Evolutionary conservation across 2,888 invertebrate species (phyloP).

Genomic region (Netelia virgata): DNA sequence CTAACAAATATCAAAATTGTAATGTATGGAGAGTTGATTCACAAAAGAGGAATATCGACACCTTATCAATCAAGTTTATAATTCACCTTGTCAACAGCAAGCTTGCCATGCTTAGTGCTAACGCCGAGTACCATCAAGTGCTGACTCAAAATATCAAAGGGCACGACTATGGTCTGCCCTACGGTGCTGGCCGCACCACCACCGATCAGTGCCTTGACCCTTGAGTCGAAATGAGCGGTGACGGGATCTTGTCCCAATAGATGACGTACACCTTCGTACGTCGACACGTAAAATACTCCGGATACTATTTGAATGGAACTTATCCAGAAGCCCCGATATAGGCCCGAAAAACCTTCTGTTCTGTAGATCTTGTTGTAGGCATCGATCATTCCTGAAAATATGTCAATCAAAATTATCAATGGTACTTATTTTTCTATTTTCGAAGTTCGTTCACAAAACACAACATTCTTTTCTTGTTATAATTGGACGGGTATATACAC

Average conservation of each 20-base stretch:
- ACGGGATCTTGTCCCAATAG: constrained; percentile 88
- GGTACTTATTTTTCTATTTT: background rate
- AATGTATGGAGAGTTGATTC: background rate
- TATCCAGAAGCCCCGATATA: constrained; percentile 98
- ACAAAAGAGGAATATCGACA: constrained; percentile 3
- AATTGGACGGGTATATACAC: background rate
- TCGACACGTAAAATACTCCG: constrained; percentile 96
- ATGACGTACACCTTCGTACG: constrained; percentile 96
- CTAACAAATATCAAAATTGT: constrained; percentile 76
- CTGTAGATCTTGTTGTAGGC: constrained; percentile 95
- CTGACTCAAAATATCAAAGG: constrained; percentile 98
- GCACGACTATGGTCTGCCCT: constrained; percentile 97
- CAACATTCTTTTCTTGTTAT: background rate
- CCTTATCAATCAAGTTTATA: background rate
- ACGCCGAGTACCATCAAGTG: constrained; percentile 97
- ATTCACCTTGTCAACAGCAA: constrained; percentile 79
- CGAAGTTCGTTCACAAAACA: constrained; percentile 5
- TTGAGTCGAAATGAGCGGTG: constrained; percentile 87
- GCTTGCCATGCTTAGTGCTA: constrained; percentile 80
- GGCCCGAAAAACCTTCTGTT: constrained; percentile 93
- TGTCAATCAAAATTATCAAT: background rate
- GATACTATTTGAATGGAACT: constrained; percentile 95
- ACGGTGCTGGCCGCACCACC: constrained; percentile 97
- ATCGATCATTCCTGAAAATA: constrained; percentile 90
- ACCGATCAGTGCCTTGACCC: constrained; percentile 92